Percentiles rank a stretch among this genome's conserved stretches.
Evolutionary conservation across 2,797 vertebrate genomes (phyloP).

Genomic region (Phrynocephalus vlangalii): DNA sequence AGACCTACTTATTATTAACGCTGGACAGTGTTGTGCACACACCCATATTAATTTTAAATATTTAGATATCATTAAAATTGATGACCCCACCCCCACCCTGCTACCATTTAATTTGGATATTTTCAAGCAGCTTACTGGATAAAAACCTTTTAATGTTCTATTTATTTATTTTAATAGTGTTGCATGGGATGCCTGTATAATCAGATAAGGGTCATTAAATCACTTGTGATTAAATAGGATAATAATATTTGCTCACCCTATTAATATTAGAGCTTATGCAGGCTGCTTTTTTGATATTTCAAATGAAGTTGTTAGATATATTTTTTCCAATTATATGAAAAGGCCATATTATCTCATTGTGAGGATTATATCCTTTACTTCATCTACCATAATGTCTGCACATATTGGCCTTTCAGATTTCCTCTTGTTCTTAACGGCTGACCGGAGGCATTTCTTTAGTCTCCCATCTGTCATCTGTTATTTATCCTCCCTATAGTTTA

Average conservation of each 20-base stretch:
- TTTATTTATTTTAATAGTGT: slow-evolving; percentile 82
- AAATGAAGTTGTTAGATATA: slow-evolving; percentile 68
- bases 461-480: slow-evolving; percentile 62
- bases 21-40: slow-evolving; percentile 61
- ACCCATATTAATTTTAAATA: slow-evolving; percentile 75
- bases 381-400: slow-evolving; percentile 70
- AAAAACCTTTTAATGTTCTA: slow-evolving; percentile 81
- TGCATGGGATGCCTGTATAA: slow-evolving; percentile 78
- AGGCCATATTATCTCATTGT: slow-evolving; percentile 78
- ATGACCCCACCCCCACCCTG: slow-evolving; percentile 45
- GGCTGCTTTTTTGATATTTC: slow-evolving; percentile 70
- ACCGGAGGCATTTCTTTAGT: slow-evolving; percentile 67
- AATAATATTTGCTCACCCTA: slow-evolving; percentile 79
- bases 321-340: slow-evolving; percentile 77
- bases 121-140: slow-evolving; percentile 81
- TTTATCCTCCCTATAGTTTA: slow-evolving; percentile 50
- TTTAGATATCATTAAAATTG: slow-evolving; percentile 74
- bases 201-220: slow-evolving; percentile 83
- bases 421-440: slow-evolving; percentile 64
- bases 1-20: slow-evolving; percentile 41
- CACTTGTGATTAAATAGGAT: slow-evolving; percentile 84
- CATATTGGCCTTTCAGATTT: slow-evolving; percentile 74
- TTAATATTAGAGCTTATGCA: slow-evolving; percentile 78
- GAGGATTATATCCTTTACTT: slow-evolving; percentile 76
- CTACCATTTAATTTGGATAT: slow-evolving; percentile 77